Evolutionary conservation across 2,888 invertebrate genomes (phyloP).

Genomic region (Phlogophora meticulosa): DNA sequence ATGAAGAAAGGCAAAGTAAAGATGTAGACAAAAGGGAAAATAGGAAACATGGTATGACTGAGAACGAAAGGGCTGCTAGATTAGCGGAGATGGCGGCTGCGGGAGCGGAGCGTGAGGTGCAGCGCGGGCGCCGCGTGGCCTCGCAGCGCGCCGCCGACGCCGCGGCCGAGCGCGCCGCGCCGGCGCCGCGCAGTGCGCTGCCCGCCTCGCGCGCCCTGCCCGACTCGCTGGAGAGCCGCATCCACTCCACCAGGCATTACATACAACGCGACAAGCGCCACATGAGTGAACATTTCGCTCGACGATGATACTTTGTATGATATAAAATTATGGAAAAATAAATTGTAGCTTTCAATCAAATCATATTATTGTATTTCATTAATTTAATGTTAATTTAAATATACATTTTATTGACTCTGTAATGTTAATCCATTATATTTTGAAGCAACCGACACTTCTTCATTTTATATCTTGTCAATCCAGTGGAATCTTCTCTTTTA

Average conservation of each 20-base stretch:
- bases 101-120: slow-evolving; percentile 93
- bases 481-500: slow-evolving; percentile 94
- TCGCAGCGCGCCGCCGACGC: slow-evolving; percentile 92
- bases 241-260: slow-evolving; percentile 97
- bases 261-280: slow-evolving; percentile 95
- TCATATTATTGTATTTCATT: slow-evolving; percentile 38
- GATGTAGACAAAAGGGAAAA: slow-evolving; percentile 60
- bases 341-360: slow-evolving; percentile 29
- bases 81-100: slow-evolving; percentile 95
- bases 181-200: slow-evolving; percentile 90
- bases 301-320: slow-evolving; percentile 83
- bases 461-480: slow-evolving; percentile 82
- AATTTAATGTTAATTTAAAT: slow-evolving; percentile 47
- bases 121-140: slow-evolving; percentile 92
- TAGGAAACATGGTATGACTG: slow-evolving; percentile 71
- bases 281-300: slow-evolving; percentile 96
- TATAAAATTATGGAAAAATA: slow-evolving; percentile 47
- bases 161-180: slow-evolving; percentile 73
- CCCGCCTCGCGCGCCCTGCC: slow-evolving; percentile 91
- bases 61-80: slow-evolving; percentile 91
- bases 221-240: slow-evolving; percentile 95
- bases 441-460: slow-evolving; percentile 67
- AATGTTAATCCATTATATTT: slow-evolving; percentile 53
- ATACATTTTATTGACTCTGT: slow-evolving; percentile 35
- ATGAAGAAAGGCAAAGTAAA: slow-evolving; percentile 57